Evolutionary conservation across 2,888 invertebrate genomes (phyloP), one percentile per base, ranked within the genome.

Genomic region (Pyralis farinalis): DNA sequence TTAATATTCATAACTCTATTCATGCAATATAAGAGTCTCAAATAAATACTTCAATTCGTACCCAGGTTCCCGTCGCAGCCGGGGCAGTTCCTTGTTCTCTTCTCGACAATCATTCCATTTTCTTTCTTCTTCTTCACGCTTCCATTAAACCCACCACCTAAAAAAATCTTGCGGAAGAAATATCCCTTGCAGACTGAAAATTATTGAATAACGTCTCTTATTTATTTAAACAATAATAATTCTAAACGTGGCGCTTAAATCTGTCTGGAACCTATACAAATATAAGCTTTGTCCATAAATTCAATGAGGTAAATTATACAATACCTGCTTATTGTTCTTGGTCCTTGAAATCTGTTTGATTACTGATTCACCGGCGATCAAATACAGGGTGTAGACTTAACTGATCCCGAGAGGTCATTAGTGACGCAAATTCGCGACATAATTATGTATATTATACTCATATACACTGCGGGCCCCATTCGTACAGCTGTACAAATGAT

Each of bases 361-460:
- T 25, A 7, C 20, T 37, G 43, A 43, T 16, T 43, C 43, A 43
- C 37, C 5, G 9, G 40, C 9, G 21, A 7, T 34, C 22, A 34
- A 39, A 49, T 41, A 49, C 41, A 43, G 44, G 42, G 44, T 40
- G 38, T 37, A 32, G 43, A 43, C 37, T 28, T 31, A 43, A 34
- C 38, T 37, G 38, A 38, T 21, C 31, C 29, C 40, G n/a, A 39
- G 21, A 49, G 51, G 53, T 38, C 46, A 42, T 27, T 9, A 12
- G 34, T 53, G 51, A 53, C 53, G 51, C 43, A 50, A 48, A 45
- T 44, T 49, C 38, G 12, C 34, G 45, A 40, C 40, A 49, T 44
- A 47, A 34, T 32, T 36, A 41, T 38, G 34, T 37, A 45, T 34
- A 43, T 31, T 30, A 10, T 12, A 30, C 21, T 12, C 32, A 32